Evolutionary conservation across 2,113 vertebrate species (phyloP).

Genomic region (Dasypus novemcinctus): DNA sequence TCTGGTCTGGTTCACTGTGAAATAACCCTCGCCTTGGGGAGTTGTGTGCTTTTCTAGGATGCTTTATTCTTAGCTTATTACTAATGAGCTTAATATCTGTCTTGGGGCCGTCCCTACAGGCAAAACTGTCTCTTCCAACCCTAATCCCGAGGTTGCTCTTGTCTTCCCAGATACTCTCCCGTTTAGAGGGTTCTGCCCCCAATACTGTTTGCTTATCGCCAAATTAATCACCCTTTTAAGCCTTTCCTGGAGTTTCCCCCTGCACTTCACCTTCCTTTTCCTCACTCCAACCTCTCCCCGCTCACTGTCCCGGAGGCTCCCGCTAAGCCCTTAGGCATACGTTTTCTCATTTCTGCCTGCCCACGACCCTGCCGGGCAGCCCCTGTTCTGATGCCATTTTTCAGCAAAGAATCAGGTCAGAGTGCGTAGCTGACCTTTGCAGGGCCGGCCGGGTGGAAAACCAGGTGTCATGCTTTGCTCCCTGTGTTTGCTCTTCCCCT

Average conservation of each 20-base stretch:
- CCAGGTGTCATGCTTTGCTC: accelerated
- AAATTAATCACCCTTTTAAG: not conserved
- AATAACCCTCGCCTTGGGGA: not conserved
- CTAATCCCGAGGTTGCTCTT: not conserved
- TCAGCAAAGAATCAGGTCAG: not conserved
- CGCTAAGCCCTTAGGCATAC: not conserved
- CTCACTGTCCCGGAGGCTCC: accelerated
- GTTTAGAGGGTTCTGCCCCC: not conserved
- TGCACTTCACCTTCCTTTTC: not conserved
- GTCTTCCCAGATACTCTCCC: not conserved
- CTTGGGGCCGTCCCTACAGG: not conserved
- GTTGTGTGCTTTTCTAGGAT: not conserved
- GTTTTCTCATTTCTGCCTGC: too few species aligned
- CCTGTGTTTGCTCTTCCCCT: accelerated
- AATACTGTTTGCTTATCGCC: not conserved
- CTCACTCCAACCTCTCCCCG: not conserved
- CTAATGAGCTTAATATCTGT: not conserved
- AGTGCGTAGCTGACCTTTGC: not conserved
- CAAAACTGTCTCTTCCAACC: not conserved
- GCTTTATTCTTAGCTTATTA: not conserved
- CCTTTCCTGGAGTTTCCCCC: not conserved
- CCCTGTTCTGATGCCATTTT: not conserved
- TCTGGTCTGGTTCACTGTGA: not conserved
- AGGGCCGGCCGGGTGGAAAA: not conserved
- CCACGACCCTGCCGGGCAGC: accelerated